Evolutionary conservation across 2,888 invertebrate genomes (phyloP), one percentile per base, ranked within the genome.

Genomic region (Pristionchus mayeri): DNA sequence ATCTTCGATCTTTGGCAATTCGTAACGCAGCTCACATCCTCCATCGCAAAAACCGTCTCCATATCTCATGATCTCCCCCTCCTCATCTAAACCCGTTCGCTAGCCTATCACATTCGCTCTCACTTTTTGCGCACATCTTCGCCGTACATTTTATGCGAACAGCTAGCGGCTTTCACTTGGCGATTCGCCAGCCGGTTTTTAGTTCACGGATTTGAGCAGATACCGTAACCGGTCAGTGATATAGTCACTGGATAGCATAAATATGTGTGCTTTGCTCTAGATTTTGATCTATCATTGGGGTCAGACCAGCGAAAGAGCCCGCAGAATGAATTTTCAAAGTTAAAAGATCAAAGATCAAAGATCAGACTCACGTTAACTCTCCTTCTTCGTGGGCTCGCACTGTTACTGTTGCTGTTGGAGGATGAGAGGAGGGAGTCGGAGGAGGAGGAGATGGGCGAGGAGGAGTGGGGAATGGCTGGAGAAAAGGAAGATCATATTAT

Each of bases 371-470:
- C 76, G 27, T 78, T 50, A 27, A 50, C 50, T 50, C 71, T 40
- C 40, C 76, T 24, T 30, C 48, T 48, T 18, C 50, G 21, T n/a
- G 50, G 76, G 18, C 76, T 78, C 30, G 24, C 27, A 13, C 50
- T 4, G 21, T 27, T 30, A 30, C 76, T 78, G 76, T 27, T 30
- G 50, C 76, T 78, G 76, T 78, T 78, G 30, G 76, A 78, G 3
- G 76, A 78, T 21, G 76, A 78, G 27, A 78, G 27, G 3, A 78
- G 76, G 21, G 50, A 50, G 50, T 78, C 76, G 30, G 76, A 78
- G 18, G 76, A 78, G 30, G 76, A 78, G 18, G 76, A 78, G 50
- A 78, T 78, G 18, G 76, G 76, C 13, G 76, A 78, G 30, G 76
- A 78, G 11, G 76, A 78, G 34, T 78, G 76, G 1, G 76, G 76